phyloP scores from a whole-genome alignment of 1,140 invertebrate species.

The Drosophila melanogaster region DNA sequence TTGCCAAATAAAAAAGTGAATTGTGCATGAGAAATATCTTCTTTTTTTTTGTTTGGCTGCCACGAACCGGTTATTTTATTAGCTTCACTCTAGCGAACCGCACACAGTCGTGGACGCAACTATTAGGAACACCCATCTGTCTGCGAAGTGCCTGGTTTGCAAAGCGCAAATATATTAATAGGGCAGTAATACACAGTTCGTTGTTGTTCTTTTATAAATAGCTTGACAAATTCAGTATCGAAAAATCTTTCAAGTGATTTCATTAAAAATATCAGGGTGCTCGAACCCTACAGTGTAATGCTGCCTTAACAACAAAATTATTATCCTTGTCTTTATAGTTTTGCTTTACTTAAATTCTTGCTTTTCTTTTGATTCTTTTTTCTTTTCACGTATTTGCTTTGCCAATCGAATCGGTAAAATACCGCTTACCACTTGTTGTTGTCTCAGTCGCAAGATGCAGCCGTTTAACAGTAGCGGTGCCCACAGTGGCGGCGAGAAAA shows the following conservation, averaged over 20 bases:
- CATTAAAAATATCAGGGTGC: not conserved
- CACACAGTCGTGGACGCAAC: conserved; percentile 14
- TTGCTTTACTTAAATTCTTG: conserved; percentile 33
- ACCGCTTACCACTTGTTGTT: conserved; percentile 20
- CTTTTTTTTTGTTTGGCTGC: conserved; percentile 3
- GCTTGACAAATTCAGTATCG: no score
- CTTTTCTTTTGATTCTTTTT: conserved; percentile 66
- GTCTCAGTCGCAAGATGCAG: conserved; percentile 59
- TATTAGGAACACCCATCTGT: not conserved
- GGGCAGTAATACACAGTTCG: not conserved
- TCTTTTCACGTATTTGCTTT: conserved; percentile 59
- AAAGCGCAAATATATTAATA: not conserved
- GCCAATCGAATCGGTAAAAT: conserved; percentile 39
- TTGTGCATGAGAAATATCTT: conserved; percentile 1
- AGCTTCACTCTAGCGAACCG: conserved; percentile 10
- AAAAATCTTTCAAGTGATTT: not conserved
- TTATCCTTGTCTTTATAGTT: conserved; percentile 10
- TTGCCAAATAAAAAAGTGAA: conserved; percentile 31
- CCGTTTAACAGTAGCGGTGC: conserved; percentile 46
- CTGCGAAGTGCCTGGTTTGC: not conserved
- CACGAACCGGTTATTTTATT: conserved; percentile 35
- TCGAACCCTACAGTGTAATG: not conserved
- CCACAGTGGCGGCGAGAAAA: conserved; percentile 72
- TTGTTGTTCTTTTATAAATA: no score
- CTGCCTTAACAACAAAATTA: not conserved